These are phyloP conservation scores for Drosophila busckii DNA, from an alignment of 1,140 invertebrate genomes.

Conservation along the genomic window DNA sequence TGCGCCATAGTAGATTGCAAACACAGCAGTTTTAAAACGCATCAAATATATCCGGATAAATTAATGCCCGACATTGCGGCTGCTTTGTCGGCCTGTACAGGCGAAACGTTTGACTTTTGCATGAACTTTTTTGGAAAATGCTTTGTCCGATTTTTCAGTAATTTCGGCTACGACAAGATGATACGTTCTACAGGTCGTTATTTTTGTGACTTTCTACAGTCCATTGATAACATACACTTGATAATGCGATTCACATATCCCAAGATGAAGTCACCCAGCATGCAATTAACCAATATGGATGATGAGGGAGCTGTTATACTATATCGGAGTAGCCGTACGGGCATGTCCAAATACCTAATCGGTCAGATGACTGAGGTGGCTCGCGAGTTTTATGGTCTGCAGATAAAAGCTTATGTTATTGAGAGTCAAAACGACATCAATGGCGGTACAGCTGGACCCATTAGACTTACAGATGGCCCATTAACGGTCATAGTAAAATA, in stretches of 20 bases:
- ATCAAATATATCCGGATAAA: constrained; percentile 89
- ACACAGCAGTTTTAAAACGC: constrained; percentile 87
- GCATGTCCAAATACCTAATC: constrained; percentile 91
- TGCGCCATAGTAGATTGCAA: constrained; percentile 85
- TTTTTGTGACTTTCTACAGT: constrained; percentile 92
- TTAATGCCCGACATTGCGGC: constrained; percentile 87
- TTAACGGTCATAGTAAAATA: constrained; percentile 86
- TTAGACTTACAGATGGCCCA: constrained; percentile 77
- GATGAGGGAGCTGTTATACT: constrained; percentile 87
- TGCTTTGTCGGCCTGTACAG: constrained; percentile 80
- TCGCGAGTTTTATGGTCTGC: constrained; percentile 86
- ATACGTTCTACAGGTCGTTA: constrained; percentile 90
- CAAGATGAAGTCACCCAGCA: constrained; percentile 93
- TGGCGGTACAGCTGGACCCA: constrained; percentile 72
- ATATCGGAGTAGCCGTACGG: constrained; percentile 87
- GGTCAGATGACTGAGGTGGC: constrained; percentile 91
- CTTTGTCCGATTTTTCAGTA: constrained; percentile 92
- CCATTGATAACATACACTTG: constrained; percentile 93
- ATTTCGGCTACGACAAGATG: constrained; percentile 91
- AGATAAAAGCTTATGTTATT: constrained; percentile 85
- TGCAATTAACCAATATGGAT: constrained; percentile 90
- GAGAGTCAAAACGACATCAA: constrained; percentile 81
- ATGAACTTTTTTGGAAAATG: constrained; percentile 93
- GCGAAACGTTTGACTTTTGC: constrained; percentile 84
- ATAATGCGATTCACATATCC: constrained; percentile 94